phyloP scores from a whole-genome alignment of 2,888 invertebrate species.

The Anodontia alba region DNA sequence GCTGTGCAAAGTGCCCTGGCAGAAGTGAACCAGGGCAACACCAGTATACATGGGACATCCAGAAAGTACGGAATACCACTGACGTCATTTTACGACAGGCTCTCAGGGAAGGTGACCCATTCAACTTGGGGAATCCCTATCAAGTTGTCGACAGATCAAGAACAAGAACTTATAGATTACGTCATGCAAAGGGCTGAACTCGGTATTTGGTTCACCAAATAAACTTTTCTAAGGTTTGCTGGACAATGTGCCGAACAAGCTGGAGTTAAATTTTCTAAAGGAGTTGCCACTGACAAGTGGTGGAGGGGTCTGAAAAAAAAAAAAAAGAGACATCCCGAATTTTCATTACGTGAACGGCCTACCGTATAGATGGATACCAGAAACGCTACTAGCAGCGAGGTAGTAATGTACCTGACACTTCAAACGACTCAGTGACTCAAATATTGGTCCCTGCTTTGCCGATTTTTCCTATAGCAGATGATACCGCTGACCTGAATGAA shows the following conservation, averaged over 20 bases:
- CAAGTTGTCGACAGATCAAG: not conserved
- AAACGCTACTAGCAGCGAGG: too few relatives aligned
- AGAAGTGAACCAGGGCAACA: conserved; percentile 8
- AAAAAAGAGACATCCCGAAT: conserved; percentile 20
- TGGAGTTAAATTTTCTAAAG: not conserved
- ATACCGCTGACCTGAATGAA: too few relatives aligned
- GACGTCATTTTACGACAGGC: conserved; percentile 19
- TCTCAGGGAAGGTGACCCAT: not conserved
- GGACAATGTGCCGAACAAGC: not conserved
- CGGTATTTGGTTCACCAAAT: not conserved
- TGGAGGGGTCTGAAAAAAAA: conserved; percentile 30
- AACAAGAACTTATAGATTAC: not conserved
- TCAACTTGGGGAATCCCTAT: not conserved
- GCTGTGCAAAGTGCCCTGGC: not conserved
- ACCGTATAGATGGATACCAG: too few relatives aligned
- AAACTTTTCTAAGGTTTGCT: not conserved
- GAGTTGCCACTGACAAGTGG: conserved; percentile 29
- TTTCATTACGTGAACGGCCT: not conserved
- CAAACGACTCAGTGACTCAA: too few relatives aligned
- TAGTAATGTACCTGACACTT: too few relatives aligned
- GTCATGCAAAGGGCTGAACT: not conserved
- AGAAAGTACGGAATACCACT: conserved; percentile 20
- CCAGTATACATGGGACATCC: conserved; percentile 1
- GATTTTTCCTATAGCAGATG: too few relatives aligned
- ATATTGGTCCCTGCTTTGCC: too few relatives aligned